Conservation (phyloP, 2,888 invertebrate genomes). For the Pyrgus malvae region DNA sequence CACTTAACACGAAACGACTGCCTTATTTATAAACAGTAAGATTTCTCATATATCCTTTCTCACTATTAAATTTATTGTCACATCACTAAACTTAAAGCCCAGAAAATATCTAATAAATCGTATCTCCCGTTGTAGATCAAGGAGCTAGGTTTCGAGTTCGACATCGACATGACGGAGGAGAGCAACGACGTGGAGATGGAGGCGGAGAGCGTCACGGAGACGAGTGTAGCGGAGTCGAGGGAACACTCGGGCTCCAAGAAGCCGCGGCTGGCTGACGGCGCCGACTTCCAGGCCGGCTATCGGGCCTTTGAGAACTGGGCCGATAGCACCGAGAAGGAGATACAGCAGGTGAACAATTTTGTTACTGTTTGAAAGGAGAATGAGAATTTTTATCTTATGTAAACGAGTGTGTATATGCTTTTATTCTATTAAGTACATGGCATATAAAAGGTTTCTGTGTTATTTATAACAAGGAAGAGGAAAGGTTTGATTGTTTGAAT, state of each 20-base stretch:
- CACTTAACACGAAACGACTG: too few relatives aligned
- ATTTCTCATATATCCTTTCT: too few relatives aligned
- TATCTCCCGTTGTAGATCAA: too few relatives aligned
- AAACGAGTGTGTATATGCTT: too few relatives aligned
- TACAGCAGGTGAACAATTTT: slow-evolving; percentile 39
- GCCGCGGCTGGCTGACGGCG: slow-evolving; percentile 48
- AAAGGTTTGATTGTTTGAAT: too few relatives aligned
- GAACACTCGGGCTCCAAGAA: slow-evolving; percentile 49
- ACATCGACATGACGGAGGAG: slow-evolving; percentile 50
- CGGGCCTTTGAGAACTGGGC: slow-evolving; percentile 71
- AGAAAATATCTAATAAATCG: background rate
- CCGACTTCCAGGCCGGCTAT: slow-evolving; percentile 77
- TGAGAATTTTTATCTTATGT: too few relatives aligned
- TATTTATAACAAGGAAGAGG: too few relatives aligned
- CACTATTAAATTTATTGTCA: too few relatives aligned
- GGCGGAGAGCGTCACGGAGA: background rate
- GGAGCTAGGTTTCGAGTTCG: slow-evolving; percentile 82
- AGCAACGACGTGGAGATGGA: slow-evolving; percentile 30
- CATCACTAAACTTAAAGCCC: too few relatives aligned
- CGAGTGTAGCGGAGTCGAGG: slow-evolving; percentile 20
- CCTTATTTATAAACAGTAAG: too few relatives aligned
- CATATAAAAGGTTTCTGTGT: too few relatives aligned
- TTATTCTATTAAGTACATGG: too few relatives aligned
- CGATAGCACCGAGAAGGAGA: slow-evolving; percentile 56
- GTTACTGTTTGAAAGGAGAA: background rate